These are phyloP conservation scores for Micrasema minimum DNA, from an alignment of 1,140 invertebrate species.

Conservation along the genomic window DNA sequence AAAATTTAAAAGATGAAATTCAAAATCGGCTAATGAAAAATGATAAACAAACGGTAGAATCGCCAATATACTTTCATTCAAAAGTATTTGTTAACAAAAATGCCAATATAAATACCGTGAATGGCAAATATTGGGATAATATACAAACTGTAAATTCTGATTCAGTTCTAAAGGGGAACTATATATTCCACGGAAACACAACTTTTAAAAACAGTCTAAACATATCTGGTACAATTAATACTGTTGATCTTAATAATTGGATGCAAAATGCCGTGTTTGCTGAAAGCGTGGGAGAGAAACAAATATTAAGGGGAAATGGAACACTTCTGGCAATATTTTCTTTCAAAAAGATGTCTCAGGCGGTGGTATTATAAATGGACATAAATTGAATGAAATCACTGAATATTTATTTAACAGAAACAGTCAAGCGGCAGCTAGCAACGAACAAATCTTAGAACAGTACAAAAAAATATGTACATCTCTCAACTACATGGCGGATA, in stretches of 20 bases:
- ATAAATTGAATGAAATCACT: conserved; percentile 23
- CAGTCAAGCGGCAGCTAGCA: neutral
- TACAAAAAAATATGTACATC: conserved; percentile 24
- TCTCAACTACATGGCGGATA: conserved; percentile 28
- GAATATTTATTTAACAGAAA: conserved; percentile 27
- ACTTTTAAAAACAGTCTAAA: conserved; percentile 38
- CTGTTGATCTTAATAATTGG: conserved; percentile 45
- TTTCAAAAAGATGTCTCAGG: conserved; percentile 36
- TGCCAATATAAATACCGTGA: conserved; percentile 36
- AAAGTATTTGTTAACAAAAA: conserved; percentile 38
- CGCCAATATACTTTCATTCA: conserved; percentile 45
- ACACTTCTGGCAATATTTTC: conserved; percentile 29
- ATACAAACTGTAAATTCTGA: conserved; percentile 38
- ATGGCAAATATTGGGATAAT: conserved; percentile 28
- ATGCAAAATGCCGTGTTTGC: conserved; percentile 45
- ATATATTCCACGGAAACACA: conserved; percentile 41
- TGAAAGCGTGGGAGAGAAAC: conserved; percentile 28
- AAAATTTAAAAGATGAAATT: conserved; percentile 38
- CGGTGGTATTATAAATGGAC: conserved; percentile 11
- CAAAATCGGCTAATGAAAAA: conserved; percentile 42
- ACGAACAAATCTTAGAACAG: conserved; percentile 13
- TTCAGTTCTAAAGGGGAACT: conserved; percentile 34
- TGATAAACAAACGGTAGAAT: conserved; percentile 33
- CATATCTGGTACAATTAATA: conserved; percentile 25
- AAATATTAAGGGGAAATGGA: conserved; percentile 39